Conservation (phyloP, 2,113 vertebrate species). For the Tetraodon nigroviridis region DNA sequence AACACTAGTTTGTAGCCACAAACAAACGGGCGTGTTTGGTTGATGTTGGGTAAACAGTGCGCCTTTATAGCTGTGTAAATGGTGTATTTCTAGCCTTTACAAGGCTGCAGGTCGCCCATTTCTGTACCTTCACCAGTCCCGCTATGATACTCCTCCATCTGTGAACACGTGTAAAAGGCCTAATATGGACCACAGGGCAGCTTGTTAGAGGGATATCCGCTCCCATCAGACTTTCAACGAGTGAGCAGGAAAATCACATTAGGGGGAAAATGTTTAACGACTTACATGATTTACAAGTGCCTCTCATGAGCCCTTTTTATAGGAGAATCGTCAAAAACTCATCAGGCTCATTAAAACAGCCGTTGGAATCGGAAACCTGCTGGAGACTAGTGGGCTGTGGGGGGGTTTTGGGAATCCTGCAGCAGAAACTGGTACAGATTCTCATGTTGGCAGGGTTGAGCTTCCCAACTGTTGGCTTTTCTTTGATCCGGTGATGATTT, state of each 20-base stretch:
- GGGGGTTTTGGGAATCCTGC: constrained; percentile 9
- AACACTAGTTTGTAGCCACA: background rate
- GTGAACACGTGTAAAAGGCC: background rate
- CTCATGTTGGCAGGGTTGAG: constrained; percentile 25
- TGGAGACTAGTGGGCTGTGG: background rate
- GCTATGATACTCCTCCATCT: constrained; percentile 1
- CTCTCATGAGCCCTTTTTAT: constrained; percentile 6
- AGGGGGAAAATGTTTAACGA: background rate
- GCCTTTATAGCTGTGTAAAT: constrained; percentile 16
- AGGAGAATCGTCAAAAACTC: background rate
- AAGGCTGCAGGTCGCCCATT: background rate
- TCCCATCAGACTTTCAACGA: constrained; percentile 16
- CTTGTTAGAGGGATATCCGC: constrained; percentile 2
- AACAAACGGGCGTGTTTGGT: background rate
- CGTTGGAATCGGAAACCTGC: background rate
- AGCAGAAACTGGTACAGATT: constrained; percentile 9
- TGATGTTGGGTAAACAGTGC: constrained; percentile 5
- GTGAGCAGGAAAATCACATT: constrained; percentile 9
- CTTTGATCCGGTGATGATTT: constrained; percentile 50
- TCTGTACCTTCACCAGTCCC: constrained; percentile 1
- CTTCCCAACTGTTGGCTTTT: constrained; percentile 50
- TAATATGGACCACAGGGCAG: constrained; percentile 8
- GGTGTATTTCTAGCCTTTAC: constrained; percentile 26
- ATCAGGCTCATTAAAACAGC: constrained; percentile 30
- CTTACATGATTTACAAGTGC: background rate